Conservation (phyloP, 2,113 vertebrate genomes). For the Pipa parva region DNA sequence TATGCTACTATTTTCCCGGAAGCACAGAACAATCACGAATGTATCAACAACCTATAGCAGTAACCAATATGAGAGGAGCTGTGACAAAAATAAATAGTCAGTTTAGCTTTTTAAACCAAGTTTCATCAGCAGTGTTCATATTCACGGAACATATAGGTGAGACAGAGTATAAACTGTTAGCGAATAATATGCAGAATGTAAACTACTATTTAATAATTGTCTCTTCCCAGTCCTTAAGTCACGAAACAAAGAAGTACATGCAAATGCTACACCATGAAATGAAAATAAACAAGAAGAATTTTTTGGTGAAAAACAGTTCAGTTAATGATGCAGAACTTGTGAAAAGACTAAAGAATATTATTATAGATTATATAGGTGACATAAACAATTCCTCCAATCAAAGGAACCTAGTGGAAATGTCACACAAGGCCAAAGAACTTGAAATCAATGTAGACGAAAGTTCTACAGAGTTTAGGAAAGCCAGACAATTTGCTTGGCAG, state of each 20-base stretch:
- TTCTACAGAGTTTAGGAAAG: conserved; percentile 43
- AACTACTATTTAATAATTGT: conserved; percentile 55
- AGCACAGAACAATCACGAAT: conserved; percentile 47
- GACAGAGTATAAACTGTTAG: conserved; percentile 50
- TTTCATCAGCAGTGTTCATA: conserved; percentile 54
- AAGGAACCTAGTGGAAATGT: conserved; percentile 55
- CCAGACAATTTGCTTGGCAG: neutral
- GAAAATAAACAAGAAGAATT: conserved; percentile 48
- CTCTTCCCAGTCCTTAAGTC: conserved; percentile 47
- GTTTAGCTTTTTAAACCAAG: conserved; percentile 51
- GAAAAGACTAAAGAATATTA: conserved; percentile 37
- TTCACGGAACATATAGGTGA: conserved; percentile 53
- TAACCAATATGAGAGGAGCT: conserved; percentile 55
- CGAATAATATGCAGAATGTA: conserved; percentile 26
- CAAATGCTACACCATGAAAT: conserved; percentile 46
- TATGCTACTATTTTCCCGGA: conserved; percentile 64
- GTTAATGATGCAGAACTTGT: conserved; percentile 34
- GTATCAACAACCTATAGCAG: conserved; percentile 52
- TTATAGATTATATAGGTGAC: conserved; percentile 31
- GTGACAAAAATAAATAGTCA: conserved; percentile 54
- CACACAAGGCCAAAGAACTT: conserved; percentile 26
- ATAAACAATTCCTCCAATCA: conserved; percentile 34
- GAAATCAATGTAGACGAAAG: conserved; percentile 47
- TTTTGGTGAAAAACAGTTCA: conserved; percentile 47
- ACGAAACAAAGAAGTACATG: conserved; percentile 47